Evolutionary conservation across 1,140 invertebrate species (phyloP).

Genomic region (Hypothenemus hampei): DNA sequence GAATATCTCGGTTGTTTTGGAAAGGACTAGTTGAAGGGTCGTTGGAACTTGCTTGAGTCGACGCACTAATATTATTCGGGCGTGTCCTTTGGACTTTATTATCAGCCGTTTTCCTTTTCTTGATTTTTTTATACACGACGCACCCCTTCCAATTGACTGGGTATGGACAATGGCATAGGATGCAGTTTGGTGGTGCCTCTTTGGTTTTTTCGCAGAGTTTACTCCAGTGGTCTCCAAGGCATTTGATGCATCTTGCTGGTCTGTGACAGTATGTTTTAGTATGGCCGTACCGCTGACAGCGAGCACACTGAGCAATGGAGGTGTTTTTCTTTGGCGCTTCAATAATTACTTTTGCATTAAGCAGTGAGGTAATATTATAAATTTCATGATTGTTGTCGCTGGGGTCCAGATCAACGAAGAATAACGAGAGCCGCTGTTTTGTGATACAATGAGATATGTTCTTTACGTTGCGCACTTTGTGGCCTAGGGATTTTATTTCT

Average conservation of each 20-base stretch:
- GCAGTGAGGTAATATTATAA: conserved; percentile 37
- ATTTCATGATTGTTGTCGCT: conserved; percentile 42
- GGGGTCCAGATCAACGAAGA: conserved; percentile 41
- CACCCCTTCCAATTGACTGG: background rate
- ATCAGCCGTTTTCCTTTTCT: background rate
- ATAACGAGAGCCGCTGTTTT: conserved; percentile 39
- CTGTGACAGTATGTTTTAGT: conserved; percentile 40
- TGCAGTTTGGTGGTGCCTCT: background rate
- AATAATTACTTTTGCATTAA: conserved; percentile 35
- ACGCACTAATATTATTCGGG: too few relatives aligned
- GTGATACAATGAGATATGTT: conserved; percentile 30
- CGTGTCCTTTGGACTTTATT: too few relatives aligned
- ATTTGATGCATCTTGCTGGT: conserved; percentile 31
- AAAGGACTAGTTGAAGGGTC: too few relatives aligned
- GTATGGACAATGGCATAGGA: background rate
- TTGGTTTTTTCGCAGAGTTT: background rate
- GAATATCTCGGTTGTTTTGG: too few relatives aligned
- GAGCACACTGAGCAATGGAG: conserved; percentile 38
- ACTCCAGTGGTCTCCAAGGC: background rate
- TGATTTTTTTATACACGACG: background rate
- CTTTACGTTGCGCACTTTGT: conserved; percentile 30
- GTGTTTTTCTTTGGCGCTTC: conserved; percentile 38
- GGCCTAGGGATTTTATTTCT: conserved; percentile 3
- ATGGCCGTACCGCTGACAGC: conserved; percentile 44
- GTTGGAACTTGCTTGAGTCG: too few relatives aligned